Percentiles rank a stretch among this genome's conserved stretches.
phyloP scores from a whole-genome alignment of 2,797 vertebrate species.

The Carduelis carduelis region DNA sequence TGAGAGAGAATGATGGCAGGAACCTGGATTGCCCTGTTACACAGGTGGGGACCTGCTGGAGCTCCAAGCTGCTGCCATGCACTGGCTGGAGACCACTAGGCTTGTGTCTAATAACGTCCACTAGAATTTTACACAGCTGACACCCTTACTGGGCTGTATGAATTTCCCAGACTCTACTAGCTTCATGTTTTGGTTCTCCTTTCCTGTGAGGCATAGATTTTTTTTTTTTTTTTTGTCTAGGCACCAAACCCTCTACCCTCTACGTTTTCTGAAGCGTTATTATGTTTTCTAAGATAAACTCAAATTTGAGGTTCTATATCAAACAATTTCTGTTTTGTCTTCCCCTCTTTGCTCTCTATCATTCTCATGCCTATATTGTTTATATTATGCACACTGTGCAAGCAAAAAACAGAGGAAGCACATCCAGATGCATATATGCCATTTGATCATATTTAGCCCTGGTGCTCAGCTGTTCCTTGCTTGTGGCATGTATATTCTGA shows the following conservation, averaged over 20 bases:
- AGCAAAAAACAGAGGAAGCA: not conserved
- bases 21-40: fast-evolving
- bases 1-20: not conserved
- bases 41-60: fast-evolving
- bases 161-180: not conserved
- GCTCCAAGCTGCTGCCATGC: fast-evolving
- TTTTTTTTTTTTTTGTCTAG: not conserved
- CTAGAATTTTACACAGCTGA: not conserved
- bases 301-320: not conserved
- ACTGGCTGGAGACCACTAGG: not conserved
- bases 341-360: not conserved
- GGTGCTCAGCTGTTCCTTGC: not conserved
- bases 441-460: not conserved
- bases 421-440: not conserved
- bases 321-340: not conserved
- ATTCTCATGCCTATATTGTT: not conserved
- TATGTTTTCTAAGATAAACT: not conserved
- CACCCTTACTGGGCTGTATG: not conserved
- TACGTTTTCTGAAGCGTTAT: not conserved
- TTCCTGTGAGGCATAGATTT: not conserved
- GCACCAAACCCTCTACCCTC: not conserved
- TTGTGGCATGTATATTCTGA: not conserved
- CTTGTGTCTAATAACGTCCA: not conserved
- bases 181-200: not conserved
- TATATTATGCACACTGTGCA: not conserved